These are phyloP conservation scores for Melipona beecheii DNA, from an alignment of 2,888 invertebrate species.

Conservation along the genomic window DNA sequence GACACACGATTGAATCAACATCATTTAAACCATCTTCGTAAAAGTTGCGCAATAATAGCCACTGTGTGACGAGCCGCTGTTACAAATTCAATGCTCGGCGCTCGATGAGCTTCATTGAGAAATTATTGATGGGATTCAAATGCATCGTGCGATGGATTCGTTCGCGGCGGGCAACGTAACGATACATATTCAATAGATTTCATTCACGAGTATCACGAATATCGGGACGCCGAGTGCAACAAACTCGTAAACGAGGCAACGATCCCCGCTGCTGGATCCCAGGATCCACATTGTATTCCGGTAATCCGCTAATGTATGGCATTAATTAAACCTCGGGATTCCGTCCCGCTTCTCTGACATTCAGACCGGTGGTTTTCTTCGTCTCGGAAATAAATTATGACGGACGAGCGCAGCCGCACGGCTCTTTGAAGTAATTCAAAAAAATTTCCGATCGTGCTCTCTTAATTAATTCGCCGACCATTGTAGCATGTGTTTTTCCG, in stretches of 20 bases:
- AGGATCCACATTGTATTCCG: slow-evolving; percentile 50
- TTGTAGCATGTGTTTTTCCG: slow-evolving; percentile 22
- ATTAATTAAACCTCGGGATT: slow-evolving; percentile 65
- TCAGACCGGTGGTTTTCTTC: slow-evolving; percentile 33
- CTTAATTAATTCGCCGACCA: slow-evolving; percentile 11
- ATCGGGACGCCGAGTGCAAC: slow-evolving; percentile 30
- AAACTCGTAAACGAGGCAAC: slow-evolving; percentile 50
- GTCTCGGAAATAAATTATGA: slow-evolving; percentile 49
- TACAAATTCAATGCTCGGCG: slow-evolving; percentile 7
- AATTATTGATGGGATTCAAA: slow-evolving; percentile 49
- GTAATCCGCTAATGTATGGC: slow-evolving; percentile 66
- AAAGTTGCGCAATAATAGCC: neutral
- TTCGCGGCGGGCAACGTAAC: neutral
- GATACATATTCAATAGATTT: slow-evolving; percentile 56
- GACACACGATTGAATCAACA: neutral
- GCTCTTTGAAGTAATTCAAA: slow-evolving; percentile 35
- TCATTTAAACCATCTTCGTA: neutral
- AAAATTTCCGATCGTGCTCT: slow-evolving; percentile 31
- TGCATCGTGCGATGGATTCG: slow-evolving; percentile 5
- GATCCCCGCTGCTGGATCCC: slow-evolving; percentile 1
- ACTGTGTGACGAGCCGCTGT: neutral
- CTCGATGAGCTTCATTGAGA: slow-evolving; percentile 37
- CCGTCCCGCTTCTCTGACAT: slow-evolving; percentile 35
- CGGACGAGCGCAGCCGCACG: slow-evolving; percentile 19
- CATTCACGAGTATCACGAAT: slow-evolving; percentile 50